These are phyloP conservation scores for Serinus canaria DNA, from an alignment of 2,113 vertebrate genomes.

Conservation along the genomic window DNA sequence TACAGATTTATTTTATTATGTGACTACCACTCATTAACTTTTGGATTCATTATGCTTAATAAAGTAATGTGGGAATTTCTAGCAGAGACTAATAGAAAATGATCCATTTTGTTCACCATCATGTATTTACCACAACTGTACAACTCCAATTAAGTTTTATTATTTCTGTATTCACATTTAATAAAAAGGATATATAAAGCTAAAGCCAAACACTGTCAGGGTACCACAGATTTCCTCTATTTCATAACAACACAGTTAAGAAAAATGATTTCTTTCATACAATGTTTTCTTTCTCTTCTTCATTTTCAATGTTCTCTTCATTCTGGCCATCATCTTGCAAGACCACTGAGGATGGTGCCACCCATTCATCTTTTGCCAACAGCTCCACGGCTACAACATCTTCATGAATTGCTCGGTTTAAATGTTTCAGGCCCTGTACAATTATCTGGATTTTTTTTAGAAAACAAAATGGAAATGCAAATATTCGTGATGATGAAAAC, in stretches of 20 bases:
- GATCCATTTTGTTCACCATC: background rate
- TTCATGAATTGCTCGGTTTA: constrained; percentile 93
- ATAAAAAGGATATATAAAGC: background rate
- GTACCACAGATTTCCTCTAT: background rate
- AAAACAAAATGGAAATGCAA: background rate
- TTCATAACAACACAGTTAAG: background rate
- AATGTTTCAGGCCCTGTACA: constrained; percentile 89
- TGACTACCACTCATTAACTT: background rate
- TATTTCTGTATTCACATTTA: background rate
- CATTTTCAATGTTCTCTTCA: constrained; percentile 78
- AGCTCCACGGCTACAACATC: constrained; percentile 92
- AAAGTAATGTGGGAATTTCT: background rate
- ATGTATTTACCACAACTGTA: background rate
- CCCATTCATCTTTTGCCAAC: constrained; percentile 83
- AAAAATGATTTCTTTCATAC: constrained; percentile 56
- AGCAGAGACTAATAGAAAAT: background rate
- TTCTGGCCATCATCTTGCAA: constrained; percentile 89
- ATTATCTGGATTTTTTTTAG: constrained; percentile 79
- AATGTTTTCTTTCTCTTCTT: constrained; percentile 80
- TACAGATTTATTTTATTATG: background rate
- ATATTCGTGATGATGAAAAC: background rate
- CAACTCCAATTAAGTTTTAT: background rate
- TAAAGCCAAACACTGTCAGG: background rate
- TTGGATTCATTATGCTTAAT: background rate
- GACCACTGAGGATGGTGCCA: constrained; percentile 86